A percentile compares a stretch with the other conserved stretches of the same genome.
phyloP scores from a whole-genome alignment of 2,113 vertebrate genomes.

The Tor tambroides region DNA sequence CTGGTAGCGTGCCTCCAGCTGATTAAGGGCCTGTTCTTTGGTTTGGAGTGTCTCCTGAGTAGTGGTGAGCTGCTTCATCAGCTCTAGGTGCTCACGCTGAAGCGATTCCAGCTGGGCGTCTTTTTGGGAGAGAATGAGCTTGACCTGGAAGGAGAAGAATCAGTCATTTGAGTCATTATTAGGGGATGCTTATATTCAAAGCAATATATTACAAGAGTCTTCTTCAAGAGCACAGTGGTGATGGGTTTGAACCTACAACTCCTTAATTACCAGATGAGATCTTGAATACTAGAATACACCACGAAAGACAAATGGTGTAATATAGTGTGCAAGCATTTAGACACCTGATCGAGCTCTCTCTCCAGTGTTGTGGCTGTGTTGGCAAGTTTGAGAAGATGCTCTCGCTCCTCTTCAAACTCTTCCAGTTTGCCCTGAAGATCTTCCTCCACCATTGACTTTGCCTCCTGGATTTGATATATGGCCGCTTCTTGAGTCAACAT shows the following conservation, averaged over 20 bases:
- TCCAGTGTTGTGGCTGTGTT: constrained; percentile 84
- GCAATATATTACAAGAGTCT: too few species aligned
- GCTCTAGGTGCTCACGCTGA: constrained; percentile 89
- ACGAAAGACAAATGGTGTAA: too few species aligned
- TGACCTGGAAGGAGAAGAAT: constrained; percentile 73
- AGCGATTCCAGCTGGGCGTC: constrained; percentile 87
- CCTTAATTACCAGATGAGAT: too few species aligned
- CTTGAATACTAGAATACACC: too few species aligned
- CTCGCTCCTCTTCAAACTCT: constrained; percentile 91
- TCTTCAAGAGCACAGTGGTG: too few species aligned
- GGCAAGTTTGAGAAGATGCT: constrained; percentile 85
- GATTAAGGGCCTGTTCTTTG: constrained; percentile 85
- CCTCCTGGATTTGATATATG: constrained; percentile 94
- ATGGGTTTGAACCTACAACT: background rate
- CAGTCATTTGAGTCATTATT: background rate
- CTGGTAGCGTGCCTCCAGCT: constrained; percentile 83
- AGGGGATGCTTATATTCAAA: too few species aligned
- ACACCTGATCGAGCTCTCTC: constrained; percentile 88
- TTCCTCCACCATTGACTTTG: constrained; percentile 94
- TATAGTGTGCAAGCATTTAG: background rate
- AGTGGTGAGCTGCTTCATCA: constrained; percentile 86
- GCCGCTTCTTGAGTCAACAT: constrained; percentile 96
- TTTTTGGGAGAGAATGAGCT: constrained; percentile 85
- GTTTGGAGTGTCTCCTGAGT: constrained; percentile 88
- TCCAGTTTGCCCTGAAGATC: constrained; percentile 92